Base-by-base conservation (phyloP, 2,797 vertebrate species). In the Gambusia yucatana region DNA sequence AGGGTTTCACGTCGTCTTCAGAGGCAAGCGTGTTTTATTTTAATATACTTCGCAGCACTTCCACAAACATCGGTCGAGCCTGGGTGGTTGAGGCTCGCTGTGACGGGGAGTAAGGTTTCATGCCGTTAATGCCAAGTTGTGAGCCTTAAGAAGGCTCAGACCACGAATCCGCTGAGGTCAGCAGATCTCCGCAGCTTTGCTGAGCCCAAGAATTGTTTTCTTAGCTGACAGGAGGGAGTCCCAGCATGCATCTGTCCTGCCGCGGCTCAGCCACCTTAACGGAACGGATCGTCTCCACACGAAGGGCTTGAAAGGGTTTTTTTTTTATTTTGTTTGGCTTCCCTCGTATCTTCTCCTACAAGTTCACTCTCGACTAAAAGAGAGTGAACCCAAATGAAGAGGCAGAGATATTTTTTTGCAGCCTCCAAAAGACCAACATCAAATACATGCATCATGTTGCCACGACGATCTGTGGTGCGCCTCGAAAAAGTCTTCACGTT, bases 101-200 rank as follows among this genome's bases (percentile, higher is more conserved):
- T 33, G 33, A 33, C 13, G 25, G 43, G 43, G 11, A 44, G 41
- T 16, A 46, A 46, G 14, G 43, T 70, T 44, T 70, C 67, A 28
- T 0, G 13, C n/a, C 0, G 25, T 8, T 70, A 46, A 70, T 70
- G 43, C 67, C 41, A 46, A 28, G 41, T 70, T 44, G 41, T 44
- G 43, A 71, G 67, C 13, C 11, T 46, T 71, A 46, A 46, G 67
- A 71, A 71, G 67, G 67, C 43, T 71, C 67, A 28, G 43, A 71
- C 13, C n/a, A 46, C 13, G 14, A 44, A 16, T 46, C 67, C 6
- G 41, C 67, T 44, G 67, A 52, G 67, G 13, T 71, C 67, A 28
- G 43, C 67, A 46, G n/a, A 46, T 46, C 67, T 71, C 6, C 3
- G 6, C 3, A 28, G 67, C 16, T 71, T 28, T 46, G 43, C 67